A percentile compares a stretch with the other conserved stretches of the same genome.
Evolutionary conservation across 1,140 invertebrate species (phyloP).

Genomic region (Ephestia elutella): DNA sequence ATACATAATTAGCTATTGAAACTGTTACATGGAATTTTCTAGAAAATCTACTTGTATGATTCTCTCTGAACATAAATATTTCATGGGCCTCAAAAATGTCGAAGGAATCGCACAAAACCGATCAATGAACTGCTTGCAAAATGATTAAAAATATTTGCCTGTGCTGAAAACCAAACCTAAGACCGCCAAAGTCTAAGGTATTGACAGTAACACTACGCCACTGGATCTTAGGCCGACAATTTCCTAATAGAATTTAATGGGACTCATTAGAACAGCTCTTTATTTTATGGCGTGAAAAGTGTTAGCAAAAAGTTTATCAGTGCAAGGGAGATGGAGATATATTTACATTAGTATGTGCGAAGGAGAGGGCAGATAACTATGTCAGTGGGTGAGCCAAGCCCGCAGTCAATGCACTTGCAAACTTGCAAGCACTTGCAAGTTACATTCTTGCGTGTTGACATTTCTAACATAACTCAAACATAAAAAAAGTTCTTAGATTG

Average conservation of each 20-base stretch:
- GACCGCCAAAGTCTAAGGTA: no score
- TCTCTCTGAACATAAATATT: no score
- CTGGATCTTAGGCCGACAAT: not conserved
- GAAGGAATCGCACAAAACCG: no score
- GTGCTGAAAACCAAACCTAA: no score
- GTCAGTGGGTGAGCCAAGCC: slow-evolving; percentile 43
- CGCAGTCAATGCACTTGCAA: slow-evolving; percentile 44
- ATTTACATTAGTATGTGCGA: slow-evolving; percentile 13
- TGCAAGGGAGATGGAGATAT: slow-evolving; percentile 23
- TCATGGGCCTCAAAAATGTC: no score
- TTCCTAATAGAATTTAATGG: not conserved
- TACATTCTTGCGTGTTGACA: slow-evolving; percentile 11
- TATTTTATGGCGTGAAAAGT: slow-evolving; percentile 45
- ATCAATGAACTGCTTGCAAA: no score
- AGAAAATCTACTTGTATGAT: no score
- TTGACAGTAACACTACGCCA: not conserved
- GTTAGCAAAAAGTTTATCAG: slow-evolving; percentile 33
- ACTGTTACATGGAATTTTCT: no score
- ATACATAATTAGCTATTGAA: no score
- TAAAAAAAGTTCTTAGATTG: no score
- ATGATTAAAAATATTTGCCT: no score
- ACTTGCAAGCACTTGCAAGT: slow-evolving; percentile 32
- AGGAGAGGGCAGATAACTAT: slow-evolving; percentile 34
- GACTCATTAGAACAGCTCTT: not conserved
- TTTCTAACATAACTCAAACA: not conserved